Base-by-base conservation (phyloP, 2,888 invertebrate species). In the Ariolimax columbianus region DNA sequence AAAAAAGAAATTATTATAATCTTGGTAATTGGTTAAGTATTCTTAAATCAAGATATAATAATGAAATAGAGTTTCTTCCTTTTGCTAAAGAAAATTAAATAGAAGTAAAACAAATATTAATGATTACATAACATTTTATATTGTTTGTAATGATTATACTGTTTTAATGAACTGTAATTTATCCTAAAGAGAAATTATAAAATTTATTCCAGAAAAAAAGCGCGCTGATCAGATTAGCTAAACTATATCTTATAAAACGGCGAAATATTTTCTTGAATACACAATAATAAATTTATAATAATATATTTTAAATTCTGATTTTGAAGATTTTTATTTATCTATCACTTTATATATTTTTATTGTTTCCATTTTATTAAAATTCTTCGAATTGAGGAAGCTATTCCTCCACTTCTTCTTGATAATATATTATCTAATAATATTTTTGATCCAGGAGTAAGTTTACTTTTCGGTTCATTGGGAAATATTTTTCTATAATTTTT, bases 201-300 rank as follows among this genome's bases (percentile, higher is more conserved):
- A 55, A 55, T 23, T 23, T 55, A 14, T 23, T 55, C 17, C 2
- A 23, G 55, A 11, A 55, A 55, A 23, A 23, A 55, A n/a, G n/a
- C n/a, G n/a, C n/a, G n/a, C 51, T 55, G 3, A 17, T 23, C 17
- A 3, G 17, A 17, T 55, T 55, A 55, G 17, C 17, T 14, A 55
- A 38, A 38, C 11, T 17, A 55, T 19, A 55, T 14, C 6, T 47
- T 9, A 9, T 55, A 30, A 63, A 63, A 63, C n/a, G 59, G n/a
- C 59, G 14, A 36, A 17, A 11, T 47, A 26, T n/a, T 73, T 73
- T 47, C 0, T 73, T n/a, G 43, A 73, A 73, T 73, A 73, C 30
- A 73, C 73, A 47, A 73, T n/a, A 73, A 73, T 43, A 73, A 73
- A 43, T 73, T 73, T 73, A 43, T 47, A 73, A 43, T 47, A 11